Conservation (phyloP, 1,140 invertebrate species). For the Scaptodrosophila lebanonensis region DNA sequence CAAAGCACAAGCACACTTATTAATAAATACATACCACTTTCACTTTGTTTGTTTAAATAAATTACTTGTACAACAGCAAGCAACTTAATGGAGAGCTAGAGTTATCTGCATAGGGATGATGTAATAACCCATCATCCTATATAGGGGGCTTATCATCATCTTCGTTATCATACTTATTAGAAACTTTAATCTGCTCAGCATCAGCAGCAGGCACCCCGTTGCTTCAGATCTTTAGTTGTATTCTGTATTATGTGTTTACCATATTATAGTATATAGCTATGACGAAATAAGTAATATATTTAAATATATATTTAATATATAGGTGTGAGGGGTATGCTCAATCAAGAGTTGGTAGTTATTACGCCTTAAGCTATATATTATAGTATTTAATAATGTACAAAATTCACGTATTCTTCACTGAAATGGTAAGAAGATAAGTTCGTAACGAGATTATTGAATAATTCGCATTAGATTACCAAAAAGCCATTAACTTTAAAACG, state of each 20-base stretch:
- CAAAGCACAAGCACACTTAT: too few species aligned
- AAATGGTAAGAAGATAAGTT: constrained; percentile 63
- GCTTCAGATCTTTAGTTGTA: neutral
- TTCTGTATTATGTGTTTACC: constrained; percentile 29
- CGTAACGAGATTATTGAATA: constrained; percentile 37
- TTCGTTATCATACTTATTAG: too few species aligned
- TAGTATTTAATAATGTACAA: constrained; percentile 60
- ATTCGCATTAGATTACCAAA: constrained; percentile 1
- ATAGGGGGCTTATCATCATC: too few species aligned
- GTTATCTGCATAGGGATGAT: too few species aligned
- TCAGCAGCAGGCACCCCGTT: too few species aligned
- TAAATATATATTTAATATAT: constrained; percentile 13
- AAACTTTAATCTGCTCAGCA: too few species aligned
- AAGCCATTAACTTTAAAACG: constrained; percentile 11
- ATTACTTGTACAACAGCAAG: too few species aligned
- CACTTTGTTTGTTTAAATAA: too few species aligned
- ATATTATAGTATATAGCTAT: constrained; percentile 33
- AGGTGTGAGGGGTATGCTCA: constrained; percentile 25
- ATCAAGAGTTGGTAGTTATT: constrained; percentile 42
- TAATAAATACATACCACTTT: too few species aligned
- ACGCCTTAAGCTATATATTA: constrained; percentile 50
- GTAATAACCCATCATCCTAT: too few species aligned
- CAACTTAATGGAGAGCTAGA: too few species aligned
- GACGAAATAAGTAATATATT: constrained; percentile 24
- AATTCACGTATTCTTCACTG: constrained; percentile 57